Percentiles rank a stretch among this genome's conserved stretches.
phyloP scores from a whole-genome alignment of 2,888 invertebrate species.

The Drosophila robusta region DNA sequence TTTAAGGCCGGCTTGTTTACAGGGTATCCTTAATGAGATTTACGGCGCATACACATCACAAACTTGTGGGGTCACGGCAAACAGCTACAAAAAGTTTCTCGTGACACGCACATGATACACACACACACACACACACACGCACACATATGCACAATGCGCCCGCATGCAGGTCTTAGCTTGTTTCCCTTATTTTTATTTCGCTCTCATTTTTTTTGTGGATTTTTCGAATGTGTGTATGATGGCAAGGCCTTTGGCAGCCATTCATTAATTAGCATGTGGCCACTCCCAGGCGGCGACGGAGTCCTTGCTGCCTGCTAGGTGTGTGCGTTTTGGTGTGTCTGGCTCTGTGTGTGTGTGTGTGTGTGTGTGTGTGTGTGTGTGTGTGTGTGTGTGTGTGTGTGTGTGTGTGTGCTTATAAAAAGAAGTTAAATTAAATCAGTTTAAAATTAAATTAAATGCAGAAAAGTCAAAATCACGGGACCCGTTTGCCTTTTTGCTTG shows the following conservation, averaged over 20 bases:
- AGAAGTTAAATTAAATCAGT: slow-evolving; percentile 74
- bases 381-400: slow-evolving; percentile 3
- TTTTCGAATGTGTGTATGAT: slow-evolving; percentile 19
- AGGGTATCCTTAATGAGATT: slow-evolving; percentile 45
- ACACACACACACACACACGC: slow-evolving; percentile 1
- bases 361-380: slow-evolving; percentile 6
- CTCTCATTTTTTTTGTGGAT: not conserved
- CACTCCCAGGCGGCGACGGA: slow-evolving; percentile 59
- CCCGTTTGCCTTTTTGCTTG: slow-evolving; percentile 31
- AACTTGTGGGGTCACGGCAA: slow-evolving; percentile 20
- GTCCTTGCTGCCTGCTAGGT: slow-evolving; percentile 29
- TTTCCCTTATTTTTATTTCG: slow-evolving; percentile 24
- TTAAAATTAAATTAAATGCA: slow-evolving; percentile 71
- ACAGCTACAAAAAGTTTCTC: slow-evolving; percentile 36
- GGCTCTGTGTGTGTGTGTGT: slow-evolving; percentile 3
- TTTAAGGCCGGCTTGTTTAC: slow-evolving; percentile 24
- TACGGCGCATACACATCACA: slow-evolving; percentile 18
- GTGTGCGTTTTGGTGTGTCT: slow-evolving; percentile 9
- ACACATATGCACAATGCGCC: slow-evolving; percentile 29
- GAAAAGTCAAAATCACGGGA: slow-evolving; percentile 35
- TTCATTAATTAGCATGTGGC: slow-evolving; percentile 78
- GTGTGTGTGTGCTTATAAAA: not conserved
- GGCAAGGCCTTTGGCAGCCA: slow-evolving; percentile 61
- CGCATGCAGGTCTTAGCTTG: slow-evolving; percentile 65
- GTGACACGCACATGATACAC: slow-evolving; percentile 28